phyloP scores from a whole-genome alignment of 2,113 vertebrate genomes.

The Rhadina sibilatrix region DNA sequence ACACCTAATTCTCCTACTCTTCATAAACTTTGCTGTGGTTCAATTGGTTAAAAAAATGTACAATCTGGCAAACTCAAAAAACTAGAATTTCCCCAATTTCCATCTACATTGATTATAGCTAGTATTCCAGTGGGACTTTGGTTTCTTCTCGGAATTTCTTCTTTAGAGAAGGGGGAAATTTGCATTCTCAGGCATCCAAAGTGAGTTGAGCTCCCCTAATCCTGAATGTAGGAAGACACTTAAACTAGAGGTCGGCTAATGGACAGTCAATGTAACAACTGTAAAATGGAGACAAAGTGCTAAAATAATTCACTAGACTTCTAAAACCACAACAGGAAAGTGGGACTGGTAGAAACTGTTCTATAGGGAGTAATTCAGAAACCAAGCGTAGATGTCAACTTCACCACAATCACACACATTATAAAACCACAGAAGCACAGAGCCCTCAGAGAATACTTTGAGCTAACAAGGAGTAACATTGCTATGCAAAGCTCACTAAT shows the following conservation, averaged over 20 bases:
- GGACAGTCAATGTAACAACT: not conserved
- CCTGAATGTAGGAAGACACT: not conserved
- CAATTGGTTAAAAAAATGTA: not conserved
- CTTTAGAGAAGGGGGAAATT: not conserved
- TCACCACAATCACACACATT: not conserved
- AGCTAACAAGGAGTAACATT: not conserved
- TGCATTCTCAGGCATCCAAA: not conserved
- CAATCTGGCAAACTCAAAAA: not conserved
- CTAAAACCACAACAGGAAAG: not conserved
- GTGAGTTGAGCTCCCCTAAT: not conserved
- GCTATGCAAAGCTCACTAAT: constrained; percentile 20
- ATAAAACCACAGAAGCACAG: not conserved
- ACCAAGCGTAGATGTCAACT: not conserved
- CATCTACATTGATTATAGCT: not conserved
- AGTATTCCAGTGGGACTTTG: not conserved
- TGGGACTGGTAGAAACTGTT: not conserved
- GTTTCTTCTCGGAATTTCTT: not conserved
- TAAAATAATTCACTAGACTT: not conserved
- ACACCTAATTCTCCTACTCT: not conserved
- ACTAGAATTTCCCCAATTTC: not conserved
- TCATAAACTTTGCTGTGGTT: not conserved
- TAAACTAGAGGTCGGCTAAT: not conserved
- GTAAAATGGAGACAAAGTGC: not conserved
- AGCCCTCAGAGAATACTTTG: constrained; percentile 15
- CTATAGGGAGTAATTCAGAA: not conserved